Evolutionary conservation across 1,140 invertebrate species (phyloP), one percentile per base, ranked within the genome.

Genomic region (Coelopa frigida): DNA sequence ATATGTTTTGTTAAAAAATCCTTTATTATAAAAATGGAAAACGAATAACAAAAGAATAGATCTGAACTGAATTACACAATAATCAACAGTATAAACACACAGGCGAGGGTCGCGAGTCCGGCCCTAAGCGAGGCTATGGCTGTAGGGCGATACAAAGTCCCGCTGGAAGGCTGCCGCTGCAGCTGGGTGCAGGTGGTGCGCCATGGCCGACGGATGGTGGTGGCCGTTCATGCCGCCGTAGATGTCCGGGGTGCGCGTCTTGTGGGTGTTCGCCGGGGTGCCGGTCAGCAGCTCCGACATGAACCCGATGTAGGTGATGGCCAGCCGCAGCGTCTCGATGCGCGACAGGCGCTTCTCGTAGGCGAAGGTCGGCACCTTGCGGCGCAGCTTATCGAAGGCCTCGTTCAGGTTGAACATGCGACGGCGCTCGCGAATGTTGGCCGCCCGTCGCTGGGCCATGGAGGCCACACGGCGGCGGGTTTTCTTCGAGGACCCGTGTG

Each of bases 401-500:
- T 95, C 92, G 68, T 98, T 98, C 7, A 98, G 77, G 71, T 96
- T 97, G 64, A 95, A 93, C 94, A 98, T 98, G 52, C 95, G 76
- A 36, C 93, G 78, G 44, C 94, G 72, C 68, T 98, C 94, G 0
- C 94, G 80, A 51, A 97, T 94, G 70, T 96, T 97, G 12, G 94
- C 94, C 0, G 93, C 92, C 44, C 89, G 74, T 27, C 91, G 74
- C 61, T 94, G 91, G 0, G 89, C 90, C 49, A 93, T 78, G 0
- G 90, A 91, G 0, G 91, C 91, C 2, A 94, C 89, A 17, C 91
- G 77, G 3, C 90, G 79, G 5, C 91, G 76, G 1, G 88, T 82
- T 63, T 93, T 93, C 61, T 90, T 91, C 0, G 59, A 51, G 12
- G 44, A 26, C 7, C 41, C 41, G 20, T 50, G 44, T 10, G 33